Evolutionary conservation across 2,797 vertebrate species (phyloP), one percentile per base, ranked within the genome.

Genomic region (Euphonia xanthogaster): DNA sequence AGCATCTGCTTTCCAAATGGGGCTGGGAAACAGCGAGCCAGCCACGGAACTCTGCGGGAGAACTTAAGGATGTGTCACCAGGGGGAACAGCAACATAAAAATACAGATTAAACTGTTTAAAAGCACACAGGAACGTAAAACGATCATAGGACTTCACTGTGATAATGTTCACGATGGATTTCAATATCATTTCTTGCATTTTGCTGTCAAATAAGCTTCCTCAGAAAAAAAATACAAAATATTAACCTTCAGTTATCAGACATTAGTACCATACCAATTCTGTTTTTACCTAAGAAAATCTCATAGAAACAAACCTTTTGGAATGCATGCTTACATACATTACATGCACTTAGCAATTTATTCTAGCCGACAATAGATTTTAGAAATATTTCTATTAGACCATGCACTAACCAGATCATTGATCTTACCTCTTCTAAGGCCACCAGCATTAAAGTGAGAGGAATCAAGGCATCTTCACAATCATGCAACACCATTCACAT

Each of bases 1-100:
- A 97, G 95, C 45, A 84, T 72, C 84, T 72, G 80, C 81, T 88
- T 77, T 67, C 68, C 86, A 51, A 74, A 74, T 7, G 27, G 6
- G 57, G 24, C 40, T 17, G 68, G 44, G 33, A 24, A 91, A 53
- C 33, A 2, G 6, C 27, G 3, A 86, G 55, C 54, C 47, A 10
- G 5, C 23, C 79, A 2, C 58, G 21, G 10, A 95, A 79, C 78
- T 74, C 86, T 2, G 35, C 31, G 4, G 12, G 31, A 72, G 33
- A 91, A 45, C 40, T 62, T 25, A 10, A 24, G 55, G 35, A 47
- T 5, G 1, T 1, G 37, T 12, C 68, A 15, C 35, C 18, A 3
- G 24, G 66, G 65, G n/a, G 23, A 71, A 37, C 1, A 7, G 61
- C 28, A 12, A 44, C 13, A 10, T 24, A 10, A 45, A 78, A 91